Conservation (phyloP, 2,797 vertebrate genomes). For the Sebastolobus altivelis region DNA sequence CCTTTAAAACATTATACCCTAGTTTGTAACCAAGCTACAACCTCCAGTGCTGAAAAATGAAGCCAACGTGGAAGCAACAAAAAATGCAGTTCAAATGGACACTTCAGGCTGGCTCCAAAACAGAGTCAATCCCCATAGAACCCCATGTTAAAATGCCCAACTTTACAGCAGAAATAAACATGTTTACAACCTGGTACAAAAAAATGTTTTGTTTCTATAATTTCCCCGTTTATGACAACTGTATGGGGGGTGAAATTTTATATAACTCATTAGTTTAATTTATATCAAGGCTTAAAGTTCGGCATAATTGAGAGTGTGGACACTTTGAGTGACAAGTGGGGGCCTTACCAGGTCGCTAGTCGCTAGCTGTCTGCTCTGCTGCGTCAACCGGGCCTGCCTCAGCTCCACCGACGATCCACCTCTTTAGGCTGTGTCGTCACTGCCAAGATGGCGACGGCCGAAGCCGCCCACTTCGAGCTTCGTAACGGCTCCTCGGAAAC, state of each 20-base stretch:
- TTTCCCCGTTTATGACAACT: background rate
- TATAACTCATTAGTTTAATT: too few relatives aligned
- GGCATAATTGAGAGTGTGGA: too few relatives aligned
- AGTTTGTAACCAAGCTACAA: background rate
- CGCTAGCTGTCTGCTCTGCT: background rate
- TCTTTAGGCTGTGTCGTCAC: background rate
- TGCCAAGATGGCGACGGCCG: too few relatives aligned
- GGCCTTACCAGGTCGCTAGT: background rate
- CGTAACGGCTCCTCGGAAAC: too few relatives aligned
- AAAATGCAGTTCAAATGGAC: background rate
- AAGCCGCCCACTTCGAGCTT: too few relatives aligned
- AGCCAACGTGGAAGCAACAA: background rate
- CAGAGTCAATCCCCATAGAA: background rate
- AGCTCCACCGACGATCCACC: background rate
- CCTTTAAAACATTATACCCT: background rate
- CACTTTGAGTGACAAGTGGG: too few relatives aligned
- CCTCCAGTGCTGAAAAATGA: background rate
- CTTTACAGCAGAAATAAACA: background rate
- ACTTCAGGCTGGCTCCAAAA: background rate
- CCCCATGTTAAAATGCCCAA: background rate
- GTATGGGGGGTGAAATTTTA: too few relatives aligned
- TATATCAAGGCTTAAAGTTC: too few relatives aligned
- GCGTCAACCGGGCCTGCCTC: background rate
- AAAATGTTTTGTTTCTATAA: background rate
- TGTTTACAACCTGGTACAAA: background rate